Conservation (phyloP, 2,888 invertebrate species). For the Notocelia uddmanniana region DNA sequence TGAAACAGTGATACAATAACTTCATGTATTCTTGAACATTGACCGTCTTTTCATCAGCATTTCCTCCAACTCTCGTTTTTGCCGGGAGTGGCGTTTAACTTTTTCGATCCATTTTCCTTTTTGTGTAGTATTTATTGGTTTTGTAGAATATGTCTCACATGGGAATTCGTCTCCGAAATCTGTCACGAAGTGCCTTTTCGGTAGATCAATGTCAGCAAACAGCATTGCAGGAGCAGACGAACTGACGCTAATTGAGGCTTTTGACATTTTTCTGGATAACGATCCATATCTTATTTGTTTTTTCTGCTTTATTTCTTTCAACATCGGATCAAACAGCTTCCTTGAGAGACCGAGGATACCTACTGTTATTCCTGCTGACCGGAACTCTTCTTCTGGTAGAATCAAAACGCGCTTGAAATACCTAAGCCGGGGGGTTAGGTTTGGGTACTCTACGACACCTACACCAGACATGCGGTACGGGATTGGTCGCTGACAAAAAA, state of each 20-base stretch:
- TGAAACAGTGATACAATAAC: background rate
- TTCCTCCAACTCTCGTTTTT: slow-evolving; percentile 10
- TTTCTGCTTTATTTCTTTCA: slow-evolving; percentile 20
- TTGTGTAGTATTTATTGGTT: slow-evolving; percentile 11
- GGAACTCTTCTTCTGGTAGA: slow-evolving; percentile 30
- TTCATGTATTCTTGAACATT: background rate
- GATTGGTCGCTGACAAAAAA: slow-evolving; percentile 28
- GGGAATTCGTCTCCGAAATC: slow-evolving; percentile 12
- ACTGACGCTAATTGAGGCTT: background rate
- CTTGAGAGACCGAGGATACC: slow-evolving; percentile 33
- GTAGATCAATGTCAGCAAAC: slow-evolving; percentile 13
- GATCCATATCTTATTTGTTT: background rate
- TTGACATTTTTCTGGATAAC: slow-evolving; percentile 11
- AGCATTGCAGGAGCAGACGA: background rate
- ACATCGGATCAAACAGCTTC: slow-evolving; percentile 25
- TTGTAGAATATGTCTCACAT: slow-evolving; percentile 6
- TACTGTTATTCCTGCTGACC: slow-evolving; percentile 8
- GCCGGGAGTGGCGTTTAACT: background rate
- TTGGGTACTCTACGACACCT: slow-evolving; percentile 22
- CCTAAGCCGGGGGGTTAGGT: slow-evolving; percentile 15
- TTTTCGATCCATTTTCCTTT: slow-evolving; percentile 30
- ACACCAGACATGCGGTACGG: slow-evolving; percentile 15
- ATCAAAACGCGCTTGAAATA: slow-evolving; percentile 26
- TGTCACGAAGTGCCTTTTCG: background rate
- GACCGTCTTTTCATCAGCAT: slow-evolving; percentile 7